Percentiles rank a stretch among this genome's conserved stretches.
Conservation (phyloP, 1,140 invertebrate genomes). For the Holotrichia oblita region DNA sequence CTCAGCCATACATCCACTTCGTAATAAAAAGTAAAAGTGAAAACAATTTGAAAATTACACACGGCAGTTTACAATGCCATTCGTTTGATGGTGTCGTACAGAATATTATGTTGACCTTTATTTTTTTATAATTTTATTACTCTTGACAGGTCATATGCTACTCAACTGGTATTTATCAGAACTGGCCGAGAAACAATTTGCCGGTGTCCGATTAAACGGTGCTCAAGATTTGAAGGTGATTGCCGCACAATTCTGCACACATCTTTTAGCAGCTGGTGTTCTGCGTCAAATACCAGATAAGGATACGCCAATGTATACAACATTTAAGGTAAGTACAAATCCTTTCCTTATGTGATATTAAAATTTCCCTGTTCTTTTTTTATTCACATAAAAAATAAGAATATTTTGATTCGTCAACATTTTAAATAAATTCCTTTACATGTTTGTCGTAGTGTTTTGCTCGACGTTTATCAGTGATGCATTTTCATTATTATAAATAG, state of each 20-base stretch:
- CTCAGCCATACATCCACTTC: constrained; percentile 18
- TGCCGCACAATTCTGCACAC: constrained; percentile 84
- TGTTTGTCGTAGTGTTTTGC: no score
- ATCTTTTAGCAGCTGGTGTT: constrained; percentile 88
- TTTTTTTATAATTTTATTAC: constrained; percentile 3
- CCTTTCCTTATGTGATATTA: no score
- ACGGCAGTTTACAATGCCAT: background rate
- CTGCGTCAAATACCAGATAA: constrained; percentile 80
- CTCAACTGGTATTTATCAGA: constrained; percentile 87
- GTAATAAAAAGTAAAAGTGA: constrained; percentile 5
- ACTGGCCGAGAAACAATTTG: constrained; percentile 75
- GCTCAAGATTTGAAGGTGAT: constrained; percentile 79
- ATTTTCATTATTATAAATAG: no score
- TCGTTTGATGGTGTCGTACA: constrained; percentile 5
- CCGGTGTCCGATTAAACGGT: constrained; percentile 67
- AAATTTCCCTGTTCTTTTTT: no score
- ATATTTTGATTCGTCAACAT: no score
- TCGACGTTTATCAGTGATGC: no score
- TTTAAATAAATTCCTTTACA: no score
- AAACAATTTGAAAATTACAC: constrained; percentile 29
- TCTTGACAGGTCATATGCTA: constrained; percentile 84
- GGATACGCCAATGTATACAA: constrained; percentile 68
- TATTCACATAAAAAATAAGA: no score
- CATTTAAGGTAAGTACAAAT: constrained; percentile 79
- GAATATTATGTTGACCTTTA: background rate